Percentiles rank a stretch among this genome's conserved stretches.
Evolutionary conservation across 2,113 vertebrate species (phyloP).

Genomic region (Probosciger aterrimus): DNA sequence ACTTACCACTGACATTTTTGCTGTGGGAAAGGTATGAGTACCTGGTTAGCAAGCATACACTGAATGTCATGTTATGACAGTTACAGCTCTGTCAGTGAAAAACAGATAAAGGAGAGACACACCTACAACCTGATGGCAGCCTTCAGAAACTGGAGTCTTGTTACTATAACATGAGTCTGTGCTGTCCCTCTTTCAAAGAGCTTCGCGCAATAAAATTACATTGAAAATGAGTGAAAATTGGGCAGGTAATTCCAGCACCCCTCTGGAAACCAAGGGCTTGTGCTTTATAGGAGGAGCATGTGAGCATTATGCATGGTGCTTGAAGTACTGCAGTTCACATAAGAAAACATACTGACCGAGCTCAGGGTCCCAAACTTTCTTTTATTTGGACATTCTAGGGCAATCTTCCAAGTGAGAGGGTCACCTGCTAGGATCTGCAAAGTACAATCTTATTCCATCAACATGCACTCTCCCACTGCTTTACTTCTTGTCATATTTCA

Average conservation of each 20-base stretch:
- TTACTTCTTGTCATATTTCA: not conserved
- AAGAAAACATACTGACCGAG: not conserved
- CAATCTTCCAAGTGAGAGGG: not conserved
- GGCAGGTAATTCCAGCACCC: not conserved
- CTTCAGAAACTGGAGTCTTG: not conserved
- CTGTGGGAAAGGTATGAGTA: not conserved
- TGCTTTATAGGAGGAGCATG: not conserved
- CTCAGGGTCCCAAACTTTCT: not conserved
- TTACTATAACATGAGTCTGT: too few relatives aligned
- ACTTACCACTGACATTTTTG: not conserved
- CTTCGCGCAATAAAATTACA: not conserved
- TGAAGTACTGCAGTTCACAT: not conserved
- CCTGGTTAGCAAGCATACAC: too few relatives aligned
- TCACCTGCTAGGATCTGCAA: not conserved
- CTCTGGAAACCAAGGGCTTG: not conserved
- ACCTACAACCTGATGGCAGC: not conserved
- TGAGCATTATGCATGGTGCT: too few relatives aligned
- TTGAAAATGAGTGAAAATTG: not conserved
- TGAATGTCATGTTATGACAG: not conserved
- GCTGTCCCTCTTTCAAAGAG: not conserved
- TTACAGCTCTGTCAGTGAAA: not conserved
- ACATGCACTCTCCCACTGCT: rapidly evolving
- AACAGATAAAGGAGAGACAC: rapidly evolving
- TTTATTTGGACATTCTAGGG: not conserved
- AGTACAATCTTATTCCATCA: not conserved